Base-by-base conservation (phyloP, 2,113 vertebrate genomes). In the Gambusia affinis region DNA sequence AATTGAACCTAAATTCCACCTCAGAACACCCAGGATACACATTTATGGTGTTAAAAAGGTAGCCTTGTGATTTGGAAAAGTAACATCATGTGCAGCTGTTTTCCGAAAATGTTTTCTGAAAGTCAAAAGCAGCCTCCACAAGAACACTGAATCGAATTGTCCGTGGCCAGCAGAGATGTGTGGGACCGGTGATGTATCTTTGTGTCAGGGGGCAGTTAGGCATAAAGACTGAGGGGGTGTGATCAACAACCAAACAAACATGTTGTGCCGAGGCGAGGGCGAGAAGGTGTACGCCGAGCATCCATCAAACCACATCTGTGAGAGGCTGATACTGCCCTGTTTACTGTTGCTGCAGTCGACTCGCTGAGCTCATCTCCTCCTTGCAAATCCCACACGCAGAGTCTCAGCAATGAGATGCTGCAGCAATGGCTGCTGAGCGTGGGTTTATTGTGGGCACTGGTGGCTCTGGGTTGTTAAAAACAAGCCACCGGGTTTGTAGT, bases 191-290 rank as follows among this genome's bases (percentile, higher is more conserved):
- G 82, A 92, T 90, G 82, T 88, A 92, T 93, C 78, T 91, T 70
- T 70, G 72, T 91, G 89, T 89, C 86, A 83, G 57, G 67, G 85
- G 78, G 80, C 85, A 87, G 92, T 87, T 86, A 84, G 80, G 81
- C 80, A 82, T 73, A 87, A 89, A 90, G 88, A 89, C 82, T 83
- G 87, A 79, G 85, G 87, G 51, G 83, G 61, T 90, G 87, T 93
- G 92, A 94, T 92, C 88, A 93, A 91, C 89, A 92, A 87, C 85
- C 87, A 82, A 90, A 90, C 85, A 85, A 89, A 83, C 88, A 85
- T 73, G 72, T 80, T 92, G 85, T 83, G 87, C 84, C 81, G 85
- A 83, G 85, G 87, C 83, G 73, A 82, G 78, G 87, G 87, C 47
- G 64, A 83, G 78, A 76, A 87, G 81, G 90, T 81, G 76, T 81